phyloP scores from a whole-genome alignment of 1,140 invertebrate genomes.

The Heliconius nattereri region DNA sequence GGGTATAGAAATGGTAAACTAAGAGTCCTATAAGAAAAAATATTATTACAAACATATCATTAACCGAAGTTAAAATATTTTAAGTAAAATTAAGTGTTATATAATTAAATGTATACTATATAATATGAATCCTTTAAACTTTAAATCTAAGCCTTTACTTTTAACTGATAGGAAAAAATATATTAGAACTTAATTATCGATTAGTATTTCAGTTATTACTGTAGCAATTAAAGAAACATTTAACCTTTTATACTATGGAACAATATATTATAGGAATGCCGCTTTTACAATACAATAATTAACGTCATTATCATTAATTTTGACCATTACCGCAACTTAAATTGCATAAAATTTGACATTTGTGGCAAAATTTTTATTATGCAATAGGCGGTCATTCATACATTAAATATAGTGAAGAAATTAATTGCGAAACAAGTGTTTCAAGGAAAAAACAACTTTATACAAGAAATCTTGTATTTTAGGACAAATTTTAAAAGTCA shows the following conservation, averaged over 20 bases:
- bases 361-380: neutral
- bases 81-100: no score
- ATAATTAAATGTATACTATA: no score
- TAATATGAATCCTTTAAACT: no score
- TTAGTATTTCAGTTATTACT: neutral
- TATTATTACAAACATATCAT: no score
- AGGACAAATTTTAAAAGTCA: neutral
- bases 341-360: conserved; percentile 4
- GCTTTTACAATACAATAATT: conserved; percentile 7
- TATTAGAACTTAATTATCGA: neutral
- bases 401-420: neutral
- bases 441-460: conserved; percentile 13
- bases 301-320: conserved; percentile 5
- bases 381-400: conserved; percentile 5
- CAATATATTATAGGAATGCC: neutral
- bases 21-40: no score
- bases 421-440: conserved; percentile 2
- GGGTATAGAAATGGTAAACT: no score
- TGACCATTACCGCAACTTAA: neutral
- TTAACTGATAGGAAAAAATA: neutral
- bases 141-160: neutral
- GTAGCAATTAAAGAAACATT: neutral
- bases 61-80: no score
- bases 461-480: neutral
- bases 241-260: neutral